A percentile compares a stretch with the other conserved stretches of the same genome.
Evolutionary conservation across 2,797 vertebrate species (phyloP).

Genomic region (Apogon talboti): DNA sequence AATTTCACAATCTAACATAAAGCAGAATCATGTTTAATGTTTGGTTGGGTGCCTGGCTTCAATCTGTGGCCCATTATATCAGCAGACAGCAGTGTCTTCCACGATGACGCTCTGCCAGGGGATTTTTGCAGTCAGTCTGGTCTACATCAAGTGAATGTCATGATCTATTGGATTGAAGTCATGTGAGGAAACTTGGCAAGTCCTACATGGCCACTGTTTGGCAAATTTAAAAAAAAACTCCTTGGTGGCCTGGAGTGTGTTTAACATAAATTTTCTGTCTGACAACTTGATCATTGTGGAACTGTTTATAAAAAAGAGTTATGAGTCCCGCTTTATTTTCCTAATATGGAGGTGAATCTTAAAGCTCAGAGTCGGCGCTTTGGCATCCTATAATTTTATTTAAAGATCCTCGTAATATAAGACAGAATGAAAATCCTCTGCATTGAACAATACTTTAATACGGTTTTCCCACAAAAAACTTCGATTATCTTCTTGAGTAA

Average conservation of each 20-base stretch:
- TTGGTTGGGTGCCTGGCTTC: not conserved
- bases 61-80: not conserved
- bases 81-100: not conserved
- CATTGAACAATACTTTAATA: no score
- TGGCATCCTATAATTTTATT: not conserved
- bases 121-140: slow-evolving; percentile 10
- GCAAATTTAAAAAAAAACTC: slow-evolving; percentile 21
- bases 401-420: not conserved
- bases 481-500: no score
- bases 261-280: slow-evolving; percentile 16
- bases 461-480: no score
- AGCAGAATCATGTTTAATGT: not conserved
- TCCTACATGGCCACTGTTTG: not conserved
- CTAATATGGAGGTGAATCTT: slow-evolving; percentile 31
- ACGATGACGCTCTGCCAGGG: slow-evolving; percentile 7
- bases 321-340: slow-evolving; percentile 5
- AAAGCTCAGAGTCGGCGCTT: not conserved
- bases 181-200: not conserved
- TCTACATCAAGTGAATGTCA: slow-evolving; percentile 24
- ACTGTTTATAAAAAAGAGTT: slow-evolving; percentile 9
- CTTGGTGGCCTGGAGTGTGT: slow-evolving; percentile 6
- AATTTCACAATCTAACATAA: not conserved
- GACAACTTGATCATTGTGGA: not conserved
- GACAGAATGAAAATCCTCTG: no score
- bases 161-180: slow-evolving; percentile 13